These are phyloP conservation scores for Elephas maximus DNA, from an alignment of 2,113 vertebrate species.

Conservation along the genomic window DNA sequence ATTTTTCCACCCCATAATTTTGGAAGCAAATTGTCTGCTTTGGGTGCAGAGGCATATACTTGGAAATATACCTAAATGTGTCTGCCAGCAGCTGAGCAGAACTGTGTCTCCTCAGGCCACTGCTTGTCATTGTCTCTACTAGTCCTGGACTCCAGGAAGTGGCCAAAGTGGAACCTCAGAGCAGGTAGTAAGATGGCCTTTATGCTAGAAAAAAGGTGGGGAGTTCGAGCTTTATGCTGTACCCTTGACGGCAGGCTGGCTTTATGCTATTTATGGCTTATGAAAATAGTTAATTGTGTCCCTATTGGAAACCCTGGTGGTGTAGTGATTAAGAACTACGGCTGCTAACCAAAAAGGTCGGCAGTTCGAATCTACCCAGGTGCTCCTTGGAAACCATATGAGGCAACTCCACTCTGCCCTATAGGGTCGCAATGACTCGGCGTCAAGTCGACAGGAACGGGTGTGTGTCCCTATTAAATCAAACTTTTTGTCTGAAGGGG, in stretches of 20 bases:
- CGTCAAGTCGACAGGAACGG: too few species aligned
- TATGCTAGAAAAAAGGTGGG: neutral
- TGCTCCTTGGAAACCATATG: too few species aligned
- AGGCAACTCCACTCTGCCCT: too few species aligned
- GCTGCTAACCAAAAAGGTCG: too few species aligned
- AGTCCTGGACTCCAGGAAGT: neutral
- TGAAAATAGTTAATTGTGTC: neutral
- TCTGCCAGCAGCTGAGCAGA: neutral
- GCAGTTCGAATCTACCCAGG: too few species aligned
- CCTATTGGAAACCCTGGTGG: neutral
- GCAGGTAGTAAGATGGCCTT: neutral
- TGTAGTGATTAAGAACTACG: too few species aligned
- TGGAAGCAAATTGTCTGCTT: neutral
- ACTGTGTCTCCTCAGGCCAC: neutral
- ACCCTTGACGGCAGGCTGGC: neutral
- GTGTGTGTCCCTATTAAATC: neutral
- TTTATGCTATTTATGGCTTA: neutral
- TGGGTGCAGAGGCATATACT: neutral
- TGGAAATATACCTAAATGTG: neutral
- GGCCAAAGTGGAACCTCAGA: rapidly evolving
- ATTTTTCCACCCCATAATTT: neutral
- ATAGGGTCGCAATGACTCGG: too few species aligned
- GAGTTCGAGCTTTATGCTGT: neutral
- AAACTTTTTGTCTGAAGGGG: neutral
- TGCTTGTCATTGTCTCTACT: neutral